Base-by-base conservation (phyloP, 2,888 invertebrate genomes). In the Pyrrhia umbra region DNA sequence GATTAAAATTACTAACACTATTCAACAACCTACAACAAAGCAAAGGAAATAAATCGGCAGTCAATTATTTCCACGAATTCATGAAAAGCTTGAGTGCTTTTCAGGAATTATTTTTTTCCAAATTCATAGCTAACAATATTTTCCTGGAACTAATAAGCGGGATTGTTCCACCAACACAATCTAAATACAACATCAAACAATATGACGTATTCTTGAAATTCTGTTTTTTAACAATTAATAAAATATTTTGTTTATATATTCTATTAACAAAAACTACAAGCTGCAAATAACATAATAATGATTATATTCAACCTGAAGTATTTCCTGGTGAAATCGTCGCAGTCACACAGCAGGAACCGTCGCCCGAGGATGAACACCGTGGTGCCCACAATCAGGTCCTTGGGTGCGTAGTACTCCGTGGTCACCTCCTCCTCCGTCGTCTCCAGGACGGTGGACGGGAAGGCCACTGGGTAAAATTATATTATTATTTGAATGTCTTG, bases 301-400 rank as follows among this genome's bases (percentile, higher is more conserved):
- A n/a, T n/a, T n/a, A n/a, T n/a, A n/a, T n/a, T n/a, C n/a, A n/a
- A 94, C 92, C 83, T 95, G 87, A 96, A 98, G 90, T 97, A 98
- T 73, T 95, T 96, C 76, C 97, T 96, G 0, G 98, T 98, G 89
- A 97, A 98, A 16, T 93, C 88, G 84, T 98, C 98, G 85, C 97
- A 97, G 87, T 98, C 97, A 77, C 96, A 96, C 4, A 98, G 89
- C 8, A 98, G 92, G 90, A 98, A 97, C 77, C 96, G 92, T 23
- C 97, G 95, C 0, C 97, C 97, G 45, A 97, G 95, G 30, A 97
- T 95, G 82, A 95, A 96, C 42, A 97, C 90, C 0, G 96, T 97
- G 70, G 96, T 95, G 0, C 98, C 98, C 2, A 98, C 94, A 78
- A 96, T 88, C 45, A 98, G 96, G 90, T 98, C 98, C 84, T 95